These are phyloP conservation scores for Temnothorax rugatulus DNA, from an alignment of 2,888 invertebrate species.

Conservation along the genomic window DNA sequence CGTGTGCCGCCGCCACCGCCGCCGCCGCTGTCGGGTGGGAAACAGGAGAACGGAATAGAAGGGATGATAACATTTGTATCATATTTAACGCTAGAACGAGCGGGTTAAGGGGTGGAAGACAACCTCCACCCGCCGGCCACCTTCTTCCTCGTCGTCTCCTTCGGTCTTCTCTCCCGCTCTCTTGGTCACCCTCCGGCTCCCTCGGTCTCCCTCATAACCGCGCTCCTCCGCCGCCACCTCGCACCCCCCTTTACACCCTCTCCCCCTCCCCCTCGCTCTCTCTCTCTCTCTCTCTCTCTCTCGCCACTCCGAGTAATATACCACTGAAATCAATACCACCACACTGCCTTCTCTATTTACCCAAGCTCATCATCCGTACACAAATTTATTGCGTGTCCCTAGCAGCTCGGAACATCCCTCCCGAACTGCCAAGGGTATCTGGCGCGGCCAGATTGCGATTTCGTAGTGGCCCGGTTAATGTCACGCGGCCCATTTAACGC, in stretches of 20 bases:
- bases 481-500: constrained; percentile 49
- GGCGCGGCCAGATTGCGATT: constrained; percentile 51
- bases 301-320: constrained; percentile 76
- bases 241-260: constrained; percentile 1
- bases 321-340: constrained; percentile 83
- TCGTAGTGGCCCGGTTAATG: constrained; percentile 31
- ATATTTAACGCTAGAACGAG: constrained; percentile 84
- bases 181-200: constrained; percentile 47
- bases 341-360: constrained; percentile 80
- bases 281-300: constrained; percentile 64
- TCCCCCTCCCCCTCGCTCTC: constrained; percentile 35
- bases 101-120: constrained; percentile 82
- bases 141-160: constrained; percentile 62
- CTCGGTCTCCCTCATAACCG: constrained; percentile 42
- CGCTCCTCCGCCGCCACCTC: constrained; percentile 40
- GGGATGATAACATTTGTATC: constrained; percentile 85
- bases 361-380: constrained; percentile 81
- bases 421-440: constrained; percentile 42
- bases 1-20: constrained; percentile 54
- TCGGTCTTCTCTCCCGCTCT: constrained; percentile 65
- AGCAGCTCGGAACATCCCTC: constrained; percentile 63
- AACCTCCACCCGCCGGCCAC: constrained; percentile 72
- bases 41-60: constrained; percentile 79
- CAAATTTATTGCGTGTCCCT: constrained; percentile 82
- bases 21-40: constrained; percentile 51